Percentiles rank a stretch among this genome's conserved stretches.
Evolutionary conservation across 2,113 vertebrate genomes (phyloP).

Genomic region (Mionectes macconnelli): DNA sequence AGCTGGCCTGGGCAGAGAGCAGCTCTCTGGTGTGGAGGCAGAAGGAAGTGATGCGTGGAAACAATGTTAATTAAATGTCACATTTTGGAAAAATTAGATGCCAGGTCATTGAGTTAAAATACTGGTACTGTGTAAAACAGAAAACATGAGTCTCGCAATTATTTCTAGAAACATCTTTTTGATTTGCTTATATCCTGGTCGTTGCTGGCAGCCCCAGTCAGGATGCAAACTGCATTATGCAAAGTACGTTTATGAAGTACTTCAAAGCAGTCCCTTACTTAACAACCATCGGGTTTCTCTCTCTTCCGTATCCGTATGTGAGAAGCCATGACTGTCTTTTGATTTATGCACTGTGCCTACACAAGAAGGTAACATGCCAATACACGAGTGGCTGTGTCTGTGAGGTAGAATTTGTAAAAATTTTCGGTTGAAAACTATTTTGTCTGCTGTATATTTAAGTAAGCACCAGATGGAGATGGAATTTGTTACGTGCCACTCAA

Average conservation of each 20-base stretch:
- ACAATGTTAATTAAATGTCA: constrained; percentile 6
- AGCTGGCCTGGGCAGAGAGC: not conserved
- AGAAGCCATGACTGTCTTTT: not conserved
- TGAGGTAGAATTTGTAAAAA: not conserved
- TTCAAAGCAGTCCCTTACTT: constrained; percentile 15
- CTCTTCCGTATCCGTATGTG: not conserved
- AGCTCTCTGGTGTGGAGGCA: not conserved
- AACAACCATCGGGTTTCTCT: fast-evolving
- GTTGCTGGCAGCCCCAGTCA: not conserved
- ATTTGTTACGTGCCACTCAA: not conserved
- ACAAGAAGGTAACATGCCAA: not conserved
- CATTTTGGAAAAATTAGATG: not conserved
- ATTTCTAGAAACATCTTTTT: not conserved
- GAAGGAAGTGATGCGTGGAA: not conserved
- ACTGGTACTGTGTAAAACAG: not conserved
- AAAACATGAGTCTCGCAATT: not conserved
- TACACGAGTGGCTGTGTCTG: not conserved
- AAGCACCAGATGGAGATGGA: not conserved
- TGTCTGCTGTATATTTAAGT: not conserved
- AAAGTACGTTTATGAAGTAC: not conserved
- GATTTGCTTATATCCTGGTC: not conserved
- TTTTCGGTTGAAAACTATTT: not conserved
- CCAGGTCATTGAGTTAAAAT: not conserved
- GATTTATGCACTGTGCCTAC: not conserved
- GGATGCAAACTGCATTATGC: not conserved